Evolutionary conservation across 2,113 vertebrate genomes (phyloP).

Genomic region (Falcunculus frontatus): DNA sequence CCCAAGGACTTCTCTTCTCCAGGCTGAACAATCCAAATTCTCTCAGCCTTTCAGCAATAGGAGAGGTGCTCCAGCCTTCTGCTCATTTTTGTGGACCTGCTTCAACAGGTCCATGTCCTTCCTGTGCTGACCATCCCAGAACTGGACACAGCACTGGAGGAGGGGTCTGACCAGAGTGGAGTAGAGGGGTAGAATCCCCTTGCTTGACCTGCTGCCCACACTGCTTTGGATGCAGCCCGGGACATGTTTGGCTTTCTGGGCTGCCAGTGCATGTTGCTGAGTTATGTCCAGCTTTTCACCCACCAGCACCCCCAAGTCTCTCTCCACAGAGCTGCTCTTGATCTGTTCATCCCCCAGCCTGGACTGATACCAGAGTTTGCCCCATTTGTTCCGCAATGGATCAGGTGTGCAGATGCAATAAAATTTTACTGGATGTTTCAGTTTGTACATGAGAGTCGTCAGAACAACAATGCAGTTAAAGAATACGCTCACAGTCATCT

Average conservation of each 20-base stretch:
- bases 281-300: neutral
- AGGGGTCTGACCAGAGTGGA: neutral
- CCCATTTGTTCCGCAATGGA: neutral
- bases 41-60: neutral
- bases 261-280: neutral
- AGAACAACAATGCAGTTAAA: neutral
- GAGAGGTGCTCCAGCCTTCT: neutral
- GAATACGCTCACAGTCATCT: neutral
- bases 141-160: neutral
- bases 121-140: neutral
- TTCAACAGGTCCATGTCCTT: neutral
- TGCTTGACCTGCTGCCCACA: neutral
- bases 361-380: neutral
- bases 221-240: neutral
- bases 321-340: accelerated
- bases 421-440: neutral
- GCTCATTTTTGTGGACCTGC: too few relatives aligned
- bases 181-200: neutral
- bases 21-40: neutral
- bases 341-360: neutral
- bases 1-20: neutral
- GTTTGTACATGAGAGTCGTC: neutral
- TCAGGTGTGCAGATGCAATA: neutral
- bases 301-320: neutral
- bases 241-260: neutral